Base-by-base conservation (phyloP, 2,797 vertebrate species). In the Sebastes steindachneri region DNA sequence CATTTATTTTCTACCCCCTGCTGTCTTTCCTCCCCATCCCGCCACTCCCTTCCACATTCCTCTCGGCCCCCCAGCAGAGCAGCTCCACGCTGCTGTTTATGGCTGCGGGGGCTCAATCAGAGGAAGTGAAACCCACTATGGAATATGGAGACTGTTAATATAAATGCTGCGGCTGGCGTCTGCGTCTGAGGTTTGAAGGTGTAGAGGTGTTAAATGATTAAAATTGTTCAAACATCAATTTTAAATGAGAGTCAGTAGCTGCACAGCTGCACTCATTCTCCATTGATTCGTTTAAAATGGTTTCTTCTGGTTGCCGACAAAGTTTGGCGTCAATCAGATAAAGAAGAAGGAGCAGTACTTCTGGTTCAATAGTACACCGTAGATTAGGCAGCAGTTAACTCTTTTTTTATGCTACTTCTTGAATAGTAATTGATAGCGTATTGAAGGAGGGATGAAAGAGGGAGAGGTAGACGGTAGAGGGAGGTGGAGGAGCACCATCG, bases 141-240 rank as follows among this genome's bases (percentile, higher is more conserved):
- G 71, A 89, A 90, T 87, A 90, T 87, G 87, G 85, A 88, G 78
- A 77, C 78, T 79, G 73, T 91, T 88, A 86, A 69, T 89, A 62
- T 84, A 79, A 86, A 80, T 80, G 75, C 67, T 83, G 73, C 1
- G 10, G 67, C 79, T 82, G 74, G 86, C 83, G 80, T 85, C 33
- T 71, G 66, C 60, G 64, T 66, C 72, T 75, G 86, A 73, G 59
- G 54, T 84, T 80, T 83, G 74, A 79, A 79, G 54, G 68, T 79
- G 81, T 88, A 65, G 77, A 85, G 70, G 82, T 88, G 90, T 88
- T 86, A 86, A 90, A 89, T 80, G 73, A 85, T 73, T 84, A 75
- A 75, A 88, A 86, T 33, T 76, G 83, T 74, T 88, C 53, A 71
- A 59, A 88, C 69, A 85, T 82, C 21, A n/a, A 87, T 70, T 85